Evolutionary conservation across 2,888 invertebrate species (phyloP).

Genomic region (Tanytarsus gracilentus): DNA sequence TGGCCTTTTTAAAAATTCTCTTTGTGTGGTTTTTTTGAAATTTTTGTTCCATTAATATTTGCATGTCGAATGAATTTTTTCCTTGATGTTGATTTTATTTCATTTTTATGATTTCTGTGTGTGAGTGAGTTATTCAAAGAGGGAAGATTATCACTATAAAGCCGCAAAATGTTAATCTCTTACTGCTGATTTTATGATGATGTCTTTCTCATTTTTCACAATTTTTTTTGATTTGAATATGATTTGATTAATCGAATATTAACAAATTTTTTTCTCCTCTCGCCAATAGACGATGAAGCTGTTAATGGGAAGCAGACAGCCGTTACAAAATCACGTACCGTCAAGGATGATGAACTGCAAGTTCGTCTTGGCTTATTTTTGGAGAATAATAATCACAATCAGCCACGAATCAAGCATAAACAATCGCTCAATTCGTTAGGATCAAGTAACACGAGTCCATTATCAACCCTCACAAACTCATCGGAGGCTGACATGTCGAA

Average conservation of each 20-base stretch:
- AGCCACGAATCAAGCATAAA: constrained; percentile 42
- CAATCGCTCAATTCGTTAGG: constrained; percentile 52
- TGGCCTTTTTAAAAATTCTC: no score
- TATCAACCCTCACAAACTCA: constrained; percentile 81
- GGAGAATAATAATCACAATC: constrained; percentile 52
- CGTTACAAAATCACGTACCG: constrained; percentile 32
- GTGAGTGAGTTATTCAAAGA: no score
- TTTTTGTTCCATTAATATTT: no score
- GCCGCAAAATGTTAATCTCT: no score
- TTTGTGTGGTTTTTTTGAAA: no score
- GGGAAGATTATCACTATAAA: no score
- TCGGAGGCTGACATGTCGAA: constrained; percentile 59
- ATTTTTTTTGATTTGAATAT: background rate
- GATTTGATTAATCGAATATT: background rate
- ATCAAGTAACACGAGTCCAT: constrained; percentile 76
- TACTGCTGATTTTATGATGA: no score
- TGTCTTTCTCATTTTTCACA: constrained; percentile 10
- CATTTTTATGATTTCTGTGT: no score
- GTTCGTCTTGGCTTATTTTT: constrained; percentile 73
- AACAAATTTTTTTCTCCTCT: background rate
- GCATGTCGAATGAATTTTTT: no score
- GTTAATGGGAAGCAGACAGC: constrained; percentile 54
- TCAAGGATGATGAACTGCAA: constrained; percentile 63
- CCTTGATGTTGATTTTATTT: no score
- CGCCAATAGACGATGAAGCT: constrained; percentile 59